Evolutionary conservation across 2,797 vertebrate genomes (phyloP).

Genomic region (Protosalanx chinensis): DNA sequence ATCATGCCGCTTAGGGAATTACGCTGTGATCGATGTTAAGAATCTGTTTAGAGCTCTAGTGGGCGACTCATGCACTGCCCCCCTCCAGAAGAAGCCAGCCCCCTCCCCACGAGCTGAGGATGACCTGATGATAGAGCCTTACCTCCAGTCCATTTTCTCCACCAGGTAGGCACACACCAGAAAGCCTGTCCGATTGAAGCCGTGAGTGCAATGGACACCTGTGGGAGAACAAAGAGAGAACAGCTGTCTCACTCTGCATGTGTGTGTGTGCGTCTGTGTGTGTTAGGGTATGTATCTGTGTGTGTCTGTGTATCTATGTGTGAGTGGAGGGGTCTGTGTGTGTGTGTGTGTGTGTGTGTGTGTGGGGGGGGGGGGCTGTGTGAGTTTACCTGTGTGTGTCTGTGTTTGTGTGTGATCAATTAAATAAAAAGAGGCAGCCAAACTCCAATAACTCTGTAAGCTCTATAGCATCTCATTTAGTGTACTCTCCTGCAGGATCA

Average conservation of each 20-base stretch:
- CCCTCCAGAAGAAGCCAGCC: not conserved
- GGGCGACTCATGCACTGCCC: not conserved
- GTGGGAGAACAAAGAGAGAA: slow-evolving; percentile 29
- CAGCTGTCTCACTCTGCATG: not conserved
- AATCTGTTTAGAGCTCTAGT: slow-evolving; percentile 19
- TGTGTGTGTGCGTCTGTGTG: not conserved
- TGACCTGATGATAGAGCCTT: slow-evolving; percentile 39
- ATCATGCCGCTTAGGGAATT: slow-evolving; percentile 11
- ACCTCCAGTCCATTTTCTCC: slow-evolving; percentile 99
- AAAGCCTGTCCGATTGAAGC: slow-evolving; percentile 97
- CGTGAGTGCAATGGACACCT: slow-evolving; percentile 99
- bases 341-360: too few species aligned
- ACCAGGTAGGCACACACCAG: slow-evolving; percentile 97
- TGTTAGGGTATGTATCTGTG: not conserved
- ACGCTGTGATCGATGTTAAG: slow-evolving; percentile 19
- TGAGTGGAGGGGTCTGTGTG: too few species aligned
- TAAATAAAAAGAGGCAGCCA: slow-evolving; percentile 7
- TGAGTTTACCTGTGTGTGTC: not conserved
- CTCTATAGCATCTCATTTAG: slow-evolving; percentile 20
- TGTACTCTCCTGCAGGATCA: slow-evolving; percentile 30
- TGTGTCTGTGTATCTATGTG: too few species aligned
- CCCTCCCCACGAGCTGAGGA: not conserved
- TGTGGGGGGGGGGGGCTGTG: not conserved
- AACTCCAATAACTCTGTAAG: slow-evolving; percentile 8
- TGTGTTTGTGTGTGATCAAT: slow-evolving; percentile 5